Evolutionary conservation across 2,888 invertebrate genomes (phyloP), one percentile per base, ranked within the genome.

Genomic region (Phytoseiulus persimilis): DNA sequence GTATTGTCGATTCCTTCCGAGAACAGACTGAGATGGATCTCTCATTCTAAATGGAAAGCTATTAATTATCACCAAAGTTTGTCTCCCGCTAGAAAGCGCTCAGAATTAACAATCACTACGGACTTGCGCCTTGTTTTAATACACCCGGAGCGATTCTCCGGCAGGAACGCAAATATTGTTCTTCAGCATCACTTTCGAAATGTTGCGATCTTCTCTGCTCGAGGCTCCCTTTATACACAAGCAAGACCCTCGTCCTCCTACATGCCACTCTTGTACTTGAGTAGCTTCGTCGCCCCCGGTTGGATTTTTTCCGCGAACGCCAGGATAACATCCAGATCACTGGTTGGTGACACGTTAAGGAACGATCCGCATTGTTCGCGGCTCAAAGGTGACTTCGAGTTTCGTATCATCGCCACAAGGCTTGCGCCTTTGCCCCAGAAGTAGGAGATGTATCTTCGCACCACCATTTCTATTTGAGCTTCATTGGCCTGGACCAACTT

Each of bases 381-480:
- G 23, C 31, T 87, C 33, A 87, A 23, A 5, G 87, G 87, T 0
- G 39, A 28, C 33, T 87, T 87, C 14, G 87, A 87, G n/a, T 33
- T 31, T 23, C 87, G 87, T 33, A 87, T 87, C 87, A 87, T 87
- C 32, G 87, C 87, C 11, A 87, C 87, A n/a, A 87, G 87, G 33
- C 87, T 87, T 6, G 87, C 87, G 14, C 87, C 87, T n/a, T 87
- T 87, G 39, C 87, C 87, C 87, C 87, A 87, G 9, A 87, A 32
- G n/a, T 39, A 87, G 0, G 87, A 87, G 28, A 87, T 87, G 32
- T 87, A 87, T 33, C 87, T n/a, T 6, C 87, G 87, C n/a, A 87
- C 87, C 33, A 87, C 87, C 32, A 87, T 87, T 32, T 87, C 87
- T 33, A 45, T 87, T n/a, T 87, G 87, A n/a, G 87, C 87, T 45